Base-by-base conservation (phyloP, 2,888 invertebrate species). In the Drosophila pseudotakahashii region DNA sequence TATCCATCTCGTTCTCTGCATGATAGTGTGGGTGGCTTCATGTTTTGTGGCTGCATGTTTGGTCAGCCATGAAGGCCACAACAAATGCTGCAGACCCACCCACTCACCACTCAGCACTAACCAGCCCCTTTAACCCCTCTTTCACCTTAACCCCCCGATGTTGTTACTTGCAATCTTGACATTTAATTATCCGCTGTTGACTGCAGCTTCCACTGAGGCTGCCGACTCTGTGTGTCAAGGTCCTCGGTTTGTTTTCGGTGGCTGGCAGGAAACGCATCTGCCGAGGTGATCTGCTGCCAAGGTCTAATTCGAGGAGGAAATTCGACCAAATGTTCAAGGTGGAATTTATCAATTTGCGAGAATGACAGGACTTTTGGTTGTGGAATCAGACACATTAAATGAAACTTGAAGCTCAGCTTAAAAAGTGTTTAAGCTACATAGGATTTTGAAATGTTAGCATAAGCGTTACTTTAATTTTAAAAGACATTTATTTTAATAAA, bases 131-230 rank as follows among this genome's bases (percentile, higher is more conserved):
- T 34, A 13, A 4, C 7, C 32, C 37, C 23, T 39, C 44, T 16
- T 55, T 50, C 45, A 39, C 52, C 26, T 9, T 30, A 10, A 48
- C 44, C 30, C 30, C 52, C 44, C 36, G 53, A 23, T 50, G 50
- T 52, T 62, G 47, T 61, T 44, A 60, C 60, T 76, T 41, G 63
- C 60, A 77, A 63, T 81, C 79, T 79, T 81, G 79, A 79, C 76
- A 78, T 79, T 81, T 79, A 79, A 77, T 79, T 79, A 77, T 79
- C 77, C 73, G 58, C 64, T 26, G 69, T 47, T 59, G 63, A 64
- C 61, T 74, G 76, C 58, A 62, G 42, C 54, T 53, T 47, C 36
- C 47, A 50, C 51, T 48, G 30, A 30, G 26, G 37, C 64, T 26
- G 45, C 26, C 3, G 45, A 42, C 16, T 42, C 42, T 79, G 74